Evolutionary conservation across 2,113 vertebrate genomes (phyloP).

Genomic region (Aptenodytes forsteri): DNA sequence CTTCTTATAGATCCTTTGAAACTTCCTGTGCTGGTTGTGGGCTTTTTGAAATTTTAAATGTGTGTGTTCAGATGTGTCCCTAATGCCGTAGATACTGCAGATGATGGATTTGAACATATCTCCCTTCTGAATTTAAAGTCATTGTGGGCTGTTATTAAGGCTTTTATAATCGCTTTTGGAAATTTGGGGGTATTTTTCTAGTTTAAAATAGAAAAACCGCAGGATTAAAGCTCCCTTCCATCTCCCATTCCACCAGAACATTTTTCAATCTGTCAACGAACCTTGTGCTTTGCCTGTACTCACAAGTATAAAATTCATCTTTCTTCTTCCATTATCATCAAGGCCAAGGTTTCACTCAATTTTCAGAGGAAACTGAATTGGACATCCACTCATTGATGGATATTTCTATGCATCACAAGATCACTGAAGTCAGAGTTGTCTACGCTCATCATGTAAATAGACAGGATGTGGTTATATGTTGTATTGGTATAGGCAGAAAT

Average conservation of each 20-base stretch:
- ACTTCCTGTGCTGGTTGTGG: not conserved
- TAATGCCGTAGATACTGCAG: not conserved
- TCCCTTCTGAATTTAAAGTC: not conserved
- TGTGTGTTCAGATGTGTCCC: not conserved
- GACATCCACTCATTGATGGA: not conserved
- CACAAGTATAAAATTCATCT: not conserved
- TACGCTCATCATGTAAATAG: not conserved
- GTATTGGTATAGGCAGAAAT: not conserved
- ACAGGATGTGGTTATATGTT: not conserved
- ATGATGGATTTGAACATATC: not conserved
- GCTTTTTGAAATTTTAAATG: not conserved
- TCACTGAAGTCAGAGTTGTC: not conserved
- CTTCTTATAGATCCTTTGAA: not conserved
- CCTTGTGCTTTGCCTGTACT: not conserved
- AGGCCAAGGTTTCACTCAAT: not conserved
- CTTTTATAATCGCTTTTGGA: not conserved
- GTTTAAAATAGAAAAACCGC: not conserved
- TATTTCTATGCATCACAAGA: not conserved
- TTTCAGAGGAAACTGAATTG: not conserved
- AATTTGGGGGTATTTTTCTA: not conserved
- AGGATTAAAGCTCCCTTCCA: not conserved
- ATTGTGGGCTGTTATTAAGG: not conserved
- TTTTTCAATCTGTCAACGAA: not conserved
- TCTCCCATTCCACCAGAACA: not conserved
- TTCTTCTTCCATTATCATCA: not conserved